A percentile compares a stretch with the other conserved stretches of the same genome.
These are phyloP conservation scores for Athripsodes cinereus DNA, from an alignment of 2,888 invertebrate species.

Conservation along the genomic window DNA sequence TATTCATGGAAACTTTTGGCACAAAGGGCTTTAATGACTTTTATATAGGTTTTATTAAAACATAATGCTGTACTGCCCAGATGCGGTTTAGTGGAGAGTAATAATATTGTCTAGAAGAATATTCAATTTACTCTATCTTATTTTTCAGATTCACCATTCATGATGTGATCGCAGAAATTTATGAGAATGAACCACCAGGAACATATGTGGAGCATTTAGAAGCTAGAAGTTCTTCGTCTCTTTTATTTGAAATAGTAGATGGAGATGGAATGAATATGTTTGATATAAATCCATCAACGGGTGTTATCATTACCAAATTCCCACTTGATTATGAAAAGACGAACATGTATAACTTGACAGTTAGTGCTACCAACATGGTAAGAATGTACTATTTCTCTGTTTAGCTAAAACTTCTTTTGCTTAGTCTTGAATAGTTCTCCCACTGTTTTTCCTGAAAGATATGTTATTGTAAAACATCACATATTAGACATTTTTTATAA, in stretches of 20 bases:
- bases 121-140: too few species aligned
- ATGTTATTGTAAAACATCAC: too few species aligned
- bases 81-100: too few species aligned
- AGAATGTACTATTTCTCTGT: conserved; percentile 28
- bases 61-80: too few species aligned
- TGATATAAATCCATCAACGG: conserved; percentile 80
- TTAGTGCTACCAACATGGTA: conserved; percentile 83
- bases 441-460: too few species aligned
- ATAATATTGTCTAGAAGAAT: too few species aligned
- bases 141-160: conserved; percentile 36
- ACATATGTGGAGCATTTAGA: conserved; percentile 73
- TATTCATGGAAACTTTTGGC: too few species aligned
- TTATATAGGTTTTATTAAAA: too few species aligned
- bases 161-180: conserved; percentile 60
- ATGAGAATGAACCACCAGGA: conserved; percentile 79
- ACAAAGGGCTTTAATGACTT: too few species aligned
- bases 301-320: conserved; percentile 70
- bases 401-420: too few species aligned
- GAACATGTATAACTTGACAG: conserved; percentile 74
- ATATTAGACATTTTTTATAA: too few species aligned
- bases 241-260: conserved; percentile 70
- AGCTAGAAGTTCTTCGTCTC: conserved; percentile 72
- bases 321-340: conserved; percentile 76
- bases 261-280: conserved; percentile 71
- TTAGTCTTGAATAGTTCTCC: too few species aligned